phyloP scores from a whole-genome alignment of 2,888 invertebrate species.

The Marasmarcha lunaedactyla region DNA sequence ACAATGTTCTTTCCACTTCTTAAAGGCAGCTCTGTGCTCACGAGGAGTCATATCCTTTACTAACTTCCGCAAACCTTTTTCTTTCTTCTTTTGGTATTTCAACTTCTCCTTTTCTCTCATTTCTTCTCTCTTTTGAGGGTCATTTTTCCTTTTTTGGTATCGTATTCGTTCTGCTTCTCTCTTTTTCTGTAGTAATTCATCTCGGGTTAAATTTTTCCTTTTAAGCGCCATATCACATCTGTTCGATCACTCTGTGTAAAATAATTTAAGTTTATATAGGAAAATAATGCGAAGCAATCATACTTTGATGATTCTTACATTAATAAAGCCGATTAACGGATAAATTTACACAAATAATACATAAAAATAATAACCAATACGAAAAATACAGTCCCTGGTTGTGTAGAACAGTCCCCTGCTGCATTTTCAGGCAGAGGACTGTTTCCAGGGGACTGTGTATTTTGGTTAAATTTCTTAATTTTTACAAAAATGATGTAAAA shows the following conservation, averaged over 20 bases:
- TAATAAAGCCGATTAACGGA: slow-evolving; percentile 2
- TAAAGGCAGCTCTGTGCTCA: neutral
- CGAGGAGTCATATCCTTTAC: neutral
- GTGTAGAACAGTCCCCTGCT: slow-evolving; percentile 6
- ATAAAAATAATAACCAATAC: slow-evolving; percentile 5
- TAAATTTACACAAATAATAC: slow-evolving; percentile 6
- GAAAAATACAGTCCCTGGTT: slow-evolving; percentile 6
- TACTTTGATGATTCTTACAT: neutral
- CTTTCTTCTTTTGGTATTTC: too few species aligned
- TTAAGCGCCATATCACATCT: neutral
- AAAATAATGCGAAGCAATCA: neutral
- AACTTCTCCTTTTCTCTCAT: too few species aligned
- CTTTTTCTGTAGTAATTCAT: slow-evolving; percentile 4
- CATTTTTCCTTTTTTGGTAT: neutral
- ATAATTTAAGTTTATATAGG: neutral
- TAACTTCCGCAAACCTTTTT: too few species aligned
- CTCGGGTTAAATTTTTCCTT: slow-evolving; percentile 3
- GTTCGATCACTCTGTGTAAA: neutral
- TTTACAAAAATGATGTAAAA: slow-evolving; percentile 5
- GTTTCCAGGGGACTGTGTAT: slow-evolving; percentile 7
- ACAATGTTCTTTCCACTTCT: too few species aligned
- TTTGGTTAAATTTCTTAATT: slow-evolving; percentile 6
- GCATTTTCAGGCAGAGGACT: neutral
- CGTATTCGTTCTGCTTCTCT: slow-evolving; percentile 4
- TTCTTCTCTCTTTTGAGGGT: too few species aligned